Percentiles rank a stretch among this genome's conserved stretches.
These are phyloP conservation scores for Synanthedon andrenaeformis DNA, from an alignment of 2,888 invertebrate genomes.

Conservation along the genomic window DNA sequence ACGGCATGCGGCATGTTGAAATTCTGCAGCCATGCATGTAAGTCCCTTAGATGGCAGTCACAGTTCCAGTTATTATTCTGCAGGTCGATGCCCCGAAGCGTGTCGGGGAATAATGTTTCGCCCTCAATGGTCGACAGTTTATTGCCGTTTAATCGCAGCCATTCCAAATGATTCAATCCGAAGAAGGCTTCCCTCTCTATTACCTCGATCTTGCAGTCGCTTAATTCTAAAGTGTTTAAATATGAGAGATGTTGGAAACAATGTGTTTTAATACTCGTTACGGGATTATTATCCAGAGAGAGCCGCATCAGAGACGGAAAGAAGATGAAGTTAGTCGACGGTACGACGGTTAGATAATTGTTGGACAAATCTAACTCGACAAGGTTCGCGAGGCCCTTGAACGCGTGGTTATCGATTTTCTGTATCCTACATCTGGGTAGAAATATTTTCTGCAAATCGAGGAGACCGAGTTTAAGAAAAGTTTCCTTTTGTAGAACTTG, in stretches of 20 bases:
- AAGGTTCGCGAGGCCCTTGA: slow-evolving; percentile 86
- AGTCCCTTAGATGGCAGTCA: slow-evolving; percentile 83
- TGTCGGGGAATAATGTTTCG: slow-evolving; percentile 78
- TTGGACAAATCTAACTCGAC: slow-evolving; percentile 89
- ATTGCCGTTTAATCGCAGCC: slow-evolving; percentile 87
- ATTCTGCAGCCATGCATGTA: slow-evolving; percentile 82
- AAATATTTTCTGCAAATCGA: slow-evolving; percentile 89
- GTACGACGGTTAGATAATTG: slow-evolving; percentile 82
- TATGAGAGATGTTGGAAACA: slow-evolving; percentile 81
- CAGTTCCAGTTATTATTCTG: slow-evolving; percentile 92
- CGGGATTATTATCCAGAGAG: slow-evolving; percentile 84
- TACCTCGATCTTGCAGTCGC: slow-evolving; percentile 80
- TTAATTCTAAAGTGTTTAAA: slow-evolving; percentile 84
- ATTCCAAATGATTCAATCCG: slow-evolving; percentile 84
- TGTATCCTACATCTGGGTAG: slow-evolving; percentile 82
- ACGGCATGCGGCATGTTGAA: slow-evolving; percentile 82
- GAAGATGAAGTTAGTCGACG: slow-evolving; percentile 82
- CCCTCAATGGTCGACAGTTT: slow-evolving; percentile 79
- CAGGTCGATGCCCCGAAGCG: slow-evolving; percentile 82
- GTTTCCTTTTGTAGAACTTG: slow-evolving; percentile 82
- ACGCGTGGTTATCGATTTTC: slow-evolving; percentile 82
- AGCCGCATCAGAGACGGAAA: slow-evolving; percentile 87
- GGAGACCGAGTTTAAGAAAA: slow-evolving; percentile 81
- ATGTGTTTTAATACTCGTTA: slow-evolving; percentile 76
- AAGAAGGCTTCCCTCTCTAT: slow-evolving; percentile 86